A percentile compares a stretch with the other conserved stretches of the same genome.
Evolutionary conservation across 2,888 invertebrate species (phyloP).

Genomic region (Sthenelais limicola): DNA sequence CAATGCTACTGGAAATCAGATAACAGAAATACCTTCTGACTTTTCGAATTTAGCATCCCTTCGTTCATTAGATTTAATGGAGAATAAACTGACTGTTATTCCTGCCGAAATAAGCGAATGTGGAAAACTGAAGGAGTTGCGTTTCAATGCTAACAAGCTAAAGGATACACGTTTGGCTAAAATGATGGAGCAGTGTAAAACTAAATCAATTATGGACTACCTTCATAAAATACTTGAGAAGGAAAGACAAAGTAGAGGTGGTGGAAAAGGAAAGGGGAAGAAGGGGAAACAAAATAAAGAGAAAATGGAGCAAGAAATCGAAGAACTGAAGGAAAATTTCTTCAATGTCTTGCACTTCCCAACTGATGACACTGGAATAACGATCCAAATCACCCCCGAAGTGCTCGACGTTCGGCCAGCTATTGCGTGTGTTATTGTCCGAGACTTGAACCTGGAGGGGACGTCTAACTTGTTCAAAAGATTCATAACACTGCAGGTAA

Average conservation of each 20-base stretch:
- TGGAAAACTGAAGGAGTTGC: slow-evolving; percentile 83
- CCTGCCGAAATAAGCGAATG: slow-evolving; percentile 82
- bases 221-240: slow-evolving; percentile 75
- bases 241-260: slow-evolving; percentile 51
- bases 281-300: slow-evolving; percentile 56
- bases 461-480: slow-evolving; percentile 79
- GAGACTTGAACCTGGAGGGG: slow-evolving; percentile 77
- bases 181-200: slow-evolving; percentile 79
- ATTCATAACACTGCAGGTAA: slow-evolving; percentile 81
- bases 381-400: slow-evolving; percentile 57
- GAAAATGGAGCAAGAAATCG: slow-evolving; percentile 52
- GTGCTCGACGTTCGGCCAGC: slow-evolving; percentile 80
- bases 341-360: slow-evolving; percentile 70
- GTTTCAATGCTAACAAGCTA: slow-evolving; percentile 83
- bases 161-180: slow-evolving; percentile 82
- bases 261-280: slow-evolving; percentile 54
- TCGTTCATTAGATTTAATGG: slow-evolving; percentile 81
- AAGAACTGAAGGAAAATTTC: slow-evolving; percentile 72
- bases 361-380: slow-evolving; percentile 53
- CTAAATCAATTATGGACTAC: slow-evolving; percentile 84
- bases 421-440: slow-evolving; percentile 82
- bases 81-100: slow-evolving; percentile 79
- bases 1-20: slow-evolving; percentile 75
- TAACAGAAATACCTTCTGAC: slow-evolving; percentile 77
- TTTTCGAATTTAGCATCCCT: slow-evolving; percentile 77